Percentiles rank a stretch among this genome's conserved stretches.
Evolutionary conservation across 2,113 vertebrate species (phyloP).

Genomic region (Phoenicopterus ruber): DNA sequence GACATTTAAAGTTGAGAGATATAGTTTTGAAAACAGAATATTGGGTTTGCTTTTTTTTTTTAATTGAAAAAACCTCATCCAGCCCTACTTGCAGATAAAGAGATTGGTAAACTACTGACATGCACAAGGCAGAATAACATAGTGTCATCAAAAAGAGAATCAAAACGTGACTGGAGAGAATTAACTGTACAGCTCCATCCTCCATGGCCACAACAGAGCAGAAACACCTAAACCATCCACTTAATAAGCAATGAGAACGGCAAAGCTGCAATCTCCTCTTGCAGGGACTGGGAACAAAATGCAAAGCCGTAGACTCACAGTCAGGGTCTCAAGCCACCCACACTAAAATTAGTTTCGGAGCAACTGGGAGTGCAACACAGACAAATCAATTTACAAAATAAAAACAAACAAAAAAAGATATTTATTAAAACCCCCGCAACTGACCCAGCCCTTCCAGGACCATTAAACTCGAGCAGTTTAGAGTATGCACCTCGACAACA

Average conservation of each 20-base stretch:
- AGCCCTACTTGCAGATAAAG: neutral
- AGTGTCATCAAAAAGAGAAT: neutral
- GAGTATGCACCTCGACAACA: neutral
- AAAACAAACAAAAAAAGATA: neutral
- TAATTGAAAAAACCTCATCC: neutral
- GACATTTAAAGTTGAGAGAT: neutral
- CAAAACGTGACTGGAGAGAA: neutral
- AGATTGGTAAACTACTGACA: neutral
- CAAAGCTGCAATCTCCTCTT: neutral
- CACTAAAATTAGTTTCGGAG: neutral
- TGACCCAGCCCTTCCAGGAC: neutral
- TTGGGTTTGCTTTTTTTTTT: neutral
- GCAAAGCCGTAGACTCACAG: neutral
- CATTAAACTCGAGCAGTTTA: neutral
- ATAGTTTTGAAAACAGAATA: neutral
- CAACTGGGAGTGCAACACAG: neutral
- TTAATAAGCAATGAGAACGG: accelerated
- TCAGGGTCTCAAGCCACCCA: neutral
- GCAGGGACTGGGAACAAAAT: neutral
- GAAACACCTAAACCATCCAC: neutral
- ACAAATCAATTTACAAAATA: neutral
- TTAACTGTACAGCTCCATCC: neutral
- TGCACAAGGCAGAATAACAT: neutral
- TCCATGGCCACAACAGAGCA: neutral
- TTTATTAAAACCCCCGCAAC: neutral